Percentiles rank a stretch among this genome's conserved stretches.
These are phyloP conservation scores for Eupithecia inturbata DNA, from an alignment of 2,888 invertebrate genomes.

Conservation along the genomic window DNA sequence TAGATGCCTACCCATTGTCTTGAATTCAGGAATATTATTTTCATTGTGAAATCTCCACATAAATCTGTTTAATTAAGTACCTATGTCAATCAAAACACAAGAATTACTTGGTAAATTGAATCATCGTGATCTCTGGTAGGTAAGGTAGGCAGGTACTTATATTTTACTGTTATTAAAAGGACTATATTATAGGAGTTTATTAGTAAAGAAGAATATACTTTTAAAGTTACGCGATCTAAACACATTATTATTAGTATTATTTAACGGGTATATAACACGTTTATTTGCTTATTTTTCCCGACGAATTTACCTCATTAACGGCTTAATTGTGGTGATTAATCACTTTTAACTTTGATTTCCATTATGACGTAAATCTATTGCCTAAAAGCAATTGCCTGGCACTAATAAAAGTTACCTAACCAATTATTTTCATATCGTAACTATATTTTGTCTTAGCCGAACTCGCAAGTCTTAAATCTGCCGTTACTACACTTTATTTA, in stretches of 20 bases:
- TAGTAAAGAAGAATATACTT: background rate
- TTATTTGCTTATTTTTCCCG: no score
- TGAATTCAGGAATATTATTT: background rate
- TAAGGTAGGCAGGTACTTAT: background rate
- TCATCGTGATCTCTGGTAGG: background rate
- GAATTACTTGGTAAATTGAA: background rate
- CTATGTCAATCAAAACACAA: background rate
- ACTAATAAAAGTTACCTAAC: background rate
- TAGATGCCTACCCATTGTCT: background rate
- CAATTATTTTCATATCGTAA: background rate
- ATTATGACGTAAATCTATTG: background rate
- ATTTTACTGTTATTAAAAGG: background rate
- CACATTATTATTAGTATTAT: no score
- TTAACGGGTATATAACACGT: no score
- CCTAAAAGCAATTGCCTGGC: background rate
- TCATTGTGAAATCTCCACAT: background rate
- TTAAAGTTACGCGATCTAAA: no score
- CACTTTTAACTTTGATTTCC: background rate
- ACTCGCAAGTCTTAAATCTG: background rate
- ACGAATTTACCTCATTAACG: background rate
- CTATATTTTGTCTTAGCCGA: background rate
- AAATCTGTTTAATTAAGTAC: background rate
- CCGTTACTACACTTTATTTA: constrained; percentile 41
- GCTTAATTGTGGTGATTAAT: background rate
- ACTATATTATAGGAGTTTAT: background rate